Evolutionary conservation across 53 echinoderm and acorn worm genomes (phyloP), one percentile per base, ranked within the genome.

Genomic region (Paracentrotus lividus): DNA sequence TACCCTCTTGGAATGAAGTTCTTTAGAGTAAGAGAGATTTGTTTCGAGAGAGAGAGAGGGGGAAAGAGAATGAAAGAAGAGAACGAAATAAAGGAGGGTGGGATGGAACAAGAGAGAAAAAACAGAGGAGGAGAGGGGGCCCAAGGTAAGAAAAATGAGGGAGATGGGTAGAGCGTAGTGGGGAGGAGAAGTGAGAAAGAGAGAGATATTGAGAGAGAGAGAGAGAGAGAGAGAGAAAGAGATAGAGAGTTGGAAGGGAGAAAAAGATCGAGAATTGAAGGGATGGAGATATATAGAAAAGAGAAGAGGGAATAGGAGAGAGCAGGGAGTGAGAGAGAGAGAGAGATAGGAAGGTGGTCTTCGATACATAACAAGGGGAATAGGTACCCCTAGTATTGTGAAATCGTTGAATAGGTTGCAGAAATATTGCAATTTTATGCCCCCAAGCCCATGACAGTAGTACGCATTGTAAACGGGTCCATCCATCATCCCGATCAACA

Each of bases 391-490:
- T 43, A 12, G 26, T 27, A 81, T 47, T 45, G 42, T 81, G 81
- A 14, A 81, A 81, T 81, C 38, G 21, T 10, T 89, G 89, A 89
- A 89, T 89, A 65, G 89, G 89, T 65, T 89, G 61, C 64, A 42
- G 58, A 92, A 92, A 92, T 69, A 69, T 90, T 81, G 81, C 54
- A 77, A 78, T 92, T 92, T 78, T 56, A 55, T 92, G 92, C 92
- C 92, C 92, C 24, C 57, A 27, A 91, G 92, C 55, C 55, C 81
- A 92, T 92, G 92, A 92, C 92, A 92, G 92, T 78, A 42, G 55
- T 9, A 9, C 56, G 59, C 92, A 78, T 92, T 92, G 92, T 81
- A 42, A 36, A 29, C 24, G 8, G 34, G 4, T 2, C 21, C 57
- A 78, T 92, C 58, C 56, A 92, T 92, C 92, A 92, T 92, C 2